A percentile compares a stretch with the other conserved stretches of the same genome.
phyloP scores from a whole-genome alignment of 2,797 vertebrate species.

The Hafferia zeledoni region DNA sequence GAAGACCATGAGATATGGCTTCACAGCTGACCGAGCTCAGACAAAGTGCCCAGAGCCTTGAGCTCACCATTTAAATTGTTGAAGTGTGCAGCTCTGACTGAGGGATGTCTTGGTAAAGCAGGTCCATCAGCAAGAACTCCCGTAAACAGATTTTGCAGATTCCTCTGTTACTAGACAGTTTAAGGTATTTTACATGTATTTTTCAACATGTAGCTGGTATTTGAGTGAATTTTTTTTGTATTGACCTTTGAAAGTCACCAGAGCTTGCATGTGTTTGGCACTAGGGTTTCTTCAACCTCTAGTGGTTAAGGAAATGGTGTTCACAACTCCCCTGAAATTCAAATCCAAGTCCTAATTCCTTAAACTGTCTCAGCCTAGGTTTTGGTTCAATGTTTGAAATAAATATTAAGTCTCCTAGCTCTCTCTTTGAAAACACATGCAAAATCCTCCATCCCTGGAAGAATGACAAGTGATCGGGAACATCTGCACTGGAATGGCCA shows the following conservation, averaged over 20 bases:
- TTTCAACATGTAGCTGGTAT: neutral
- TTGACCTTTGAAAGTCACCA: neutral
- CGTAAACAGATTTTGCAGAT: neutral
- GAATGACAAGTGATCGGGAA: neutral
- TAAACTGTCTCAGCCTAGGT: neutral
- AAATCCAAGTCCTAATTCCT: neutral
- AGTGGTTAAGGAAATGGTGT: neutral
- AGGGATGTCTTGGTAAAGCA: neutral
- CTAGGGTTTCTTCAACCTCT: neutral
- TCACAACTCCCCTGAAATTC: neutral
- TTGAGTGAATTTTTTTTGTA: neutral
- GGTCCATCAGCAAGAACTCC: neutral
- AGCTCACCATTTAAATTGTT: neutral
- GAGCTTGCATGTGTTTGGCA: neutral
- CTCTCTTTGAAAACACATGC: neutral
- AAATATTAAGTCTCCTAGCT: neutral
- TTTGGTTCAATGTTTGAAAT: neutral
- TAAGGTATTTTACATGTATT: neutral
- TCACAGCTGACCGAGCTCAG: neutral
- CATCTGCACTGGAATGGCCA: neutral
- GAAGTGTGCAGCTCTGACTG: neutral
- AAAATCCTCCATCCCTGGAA: neutral
- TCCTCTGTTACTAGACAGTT: neutral
- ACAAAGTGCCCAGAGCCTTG: neutral
- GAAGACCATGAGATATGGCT: neutral